Percentiles rank a stretch among this genome's conserved stretches.
Conservation (phyloP, 2,113 vertebrate species). For the Tamias sibiricus region DNA sequence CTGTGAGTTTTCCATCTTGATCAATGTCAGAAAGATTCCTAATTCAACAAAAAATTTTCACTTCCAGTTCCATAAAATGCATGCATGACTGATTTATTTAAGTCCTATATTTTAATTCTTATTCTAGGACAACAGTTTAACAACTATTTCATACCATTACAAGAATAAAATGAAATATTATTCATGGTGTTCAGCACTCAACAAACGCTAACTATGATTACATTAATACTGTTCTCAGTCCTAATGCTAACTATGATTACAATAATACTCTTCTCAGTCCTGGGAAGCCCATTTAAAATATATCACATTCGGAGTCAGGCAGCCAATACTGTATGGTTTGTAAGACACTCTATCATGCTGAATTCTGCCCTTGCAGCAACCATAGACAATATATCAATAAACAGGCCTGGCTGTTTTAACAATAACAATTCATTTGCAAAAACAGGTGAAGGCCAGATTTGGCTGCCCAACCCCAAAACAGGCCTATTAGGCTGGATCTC, state of each 20-base stretch:
- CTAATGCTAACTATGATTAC: no score
- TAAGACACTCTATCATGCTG: not conserved
- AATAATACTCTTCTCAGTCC: not conserved
- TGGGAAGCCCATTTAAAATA: not conserved
- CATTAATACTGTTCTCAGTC: no score
- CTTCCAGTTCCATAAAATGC: not conserved
- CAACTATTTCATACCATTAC: not conserved
- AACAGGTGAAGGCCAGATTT: not conserved
- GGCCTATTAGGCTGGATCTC: not conserved
- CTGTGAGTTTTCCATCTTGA: constrained; percentile 98
- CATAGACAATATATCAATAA: not conserved
- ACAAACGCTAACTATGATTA: not conserved
- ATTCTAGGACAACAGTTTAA: not conserved
- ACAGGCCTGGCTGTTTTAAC: not conserved
- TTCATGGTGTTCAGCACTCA: not conserved
- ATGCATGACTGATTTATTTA: not conserved
- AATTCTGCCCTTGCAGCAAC: not conserved
- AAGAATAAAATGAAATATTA: constrained; percentile 7
- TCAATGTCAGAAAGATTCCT: constrained; percentile 99
- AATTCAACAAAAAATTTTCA: constrained; percentile 47
- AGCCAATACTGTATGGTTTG: not conserved
- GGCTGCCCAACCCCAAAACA: not conserved
- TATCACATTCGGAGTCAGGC: not conserved
- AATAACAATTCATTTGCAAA: not conserved
- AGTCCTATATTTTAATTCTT: constrained; percentile 42